Percentiles rank a stretch among this genome's conserved stretches.
phyloP scores from a whole-genome alignment of 2,888 invertebrate genomes.

The Cyaniris semiargus region DNA sequence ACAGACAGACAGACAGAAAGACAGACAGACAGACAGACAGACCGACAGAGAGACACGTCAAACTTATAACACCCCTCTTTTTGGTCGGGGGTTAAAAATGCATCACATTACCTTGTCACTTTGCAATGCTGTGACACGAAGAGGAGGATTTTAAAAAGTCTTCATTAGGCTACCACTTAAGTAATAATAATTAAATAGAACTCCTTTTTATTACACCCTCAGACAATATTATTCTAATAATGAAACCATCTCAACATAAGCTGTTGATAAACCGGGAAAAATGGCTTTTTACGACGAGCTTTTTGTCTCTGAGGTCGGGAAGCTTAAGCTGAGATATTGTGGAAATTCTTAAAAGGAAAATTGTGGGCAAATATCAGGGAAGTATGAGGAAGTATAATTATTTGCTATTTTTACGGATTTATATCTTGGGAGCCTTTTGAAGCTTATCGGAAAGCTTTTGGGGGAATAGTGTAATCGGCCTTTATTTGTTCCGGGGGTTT shows the following conservation, averaged over 20 bases:
- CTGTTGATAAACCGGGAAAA: not conserved
- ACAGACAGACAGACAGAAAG: too few species aligned
- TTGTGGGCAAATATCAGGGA: not conserved
- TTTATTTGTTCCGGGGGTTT: not conserved
- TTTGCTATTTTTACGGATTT: not conserved
- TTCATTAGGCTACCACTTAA: not conserved
- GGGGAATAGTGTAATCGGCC: not conserved
- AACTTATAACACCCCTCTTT: too few species aligned
- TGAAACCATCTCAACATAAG: not conserved
- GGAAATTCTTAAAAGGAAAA: conserved; percentile 1
- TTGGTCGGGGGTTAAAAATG: too few species aligned
- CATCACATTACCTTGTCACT: too few species aligned
- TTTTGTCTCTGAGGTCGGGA: conserved; percentile 27
- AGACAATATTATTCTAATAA: not conserved
- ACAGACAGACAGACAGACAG: too few species aligned
- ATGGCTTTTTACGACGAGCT: conserved; percentile 16
- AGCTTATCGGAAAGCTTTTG: conserved; percentile 8
- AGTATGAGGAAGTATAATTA: conserved; percentile 1
- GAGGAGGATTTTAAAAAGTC: too few species aligned
- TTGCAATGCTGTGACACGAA: too few species aligned
- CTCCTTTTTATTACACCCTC: not conserved
- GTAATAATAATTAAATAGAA: not conserved
- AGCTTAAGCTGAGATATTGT: conserved; percentile 25
- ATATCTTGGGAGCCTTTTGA: conserved; percentile 1
- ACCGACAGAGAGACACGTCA: too few species aligned